phyloP scores from a whole-genome alignment of 2,113 vertebrate species.

The Grammomys surdaster region DNA sequence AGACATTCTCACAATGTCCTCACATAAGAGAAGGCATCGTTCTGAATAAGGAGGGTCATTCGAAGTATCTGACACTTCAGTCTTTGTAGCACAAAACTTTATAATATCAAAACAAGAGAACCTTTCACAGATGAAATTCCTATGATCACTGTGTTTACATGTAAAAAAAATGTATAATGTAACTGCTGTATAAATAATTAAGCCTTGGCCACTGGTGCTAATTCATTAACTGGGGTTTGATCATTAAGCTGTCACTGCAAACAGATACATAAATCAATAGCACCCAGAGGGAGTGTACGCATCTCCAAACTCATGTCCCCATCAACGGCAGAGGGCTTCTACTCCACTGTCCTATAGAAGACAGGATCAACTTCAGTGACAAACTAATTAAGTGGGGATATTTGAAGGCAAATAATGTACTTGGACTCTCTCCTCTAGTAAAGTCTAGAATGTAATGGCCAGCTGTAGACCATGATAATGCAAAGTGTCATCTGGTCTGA shows the following conservation, averaged over 20 bases:
- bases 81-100: background rate
- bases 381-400: background rate
- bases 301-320: background rate
- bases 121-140: background rate
- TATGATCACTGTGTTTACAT: background rate
- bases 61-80: background rate
- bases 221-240: background rate
- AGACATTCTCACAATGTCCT: background rate
- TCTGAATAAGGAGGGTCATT: background rate
- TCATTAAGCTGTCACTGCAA: background rate
- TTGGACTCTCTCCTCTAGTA: background rate
- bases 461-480: background rate
- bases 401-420: background rate
- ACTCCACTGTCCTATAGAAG: background rate
- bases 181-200: constrained; percentile 39
- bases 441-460: background rate
- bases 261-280: background rate
- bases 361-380: background rate
- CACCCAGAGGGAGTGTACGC: background rate
- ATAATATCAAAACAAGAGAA: background rate
- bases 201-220: background rate
- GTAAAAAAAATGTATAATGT: background rate
- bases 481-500: background rate
- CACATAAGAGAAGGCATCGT: background rate
- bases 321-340: background rate